Evolutionary conservation across 2,888 invertebrate genomes (phyloP), one percentile per base, ranked within the genome.

Genomic region (Euzetes globulus): DNA sequence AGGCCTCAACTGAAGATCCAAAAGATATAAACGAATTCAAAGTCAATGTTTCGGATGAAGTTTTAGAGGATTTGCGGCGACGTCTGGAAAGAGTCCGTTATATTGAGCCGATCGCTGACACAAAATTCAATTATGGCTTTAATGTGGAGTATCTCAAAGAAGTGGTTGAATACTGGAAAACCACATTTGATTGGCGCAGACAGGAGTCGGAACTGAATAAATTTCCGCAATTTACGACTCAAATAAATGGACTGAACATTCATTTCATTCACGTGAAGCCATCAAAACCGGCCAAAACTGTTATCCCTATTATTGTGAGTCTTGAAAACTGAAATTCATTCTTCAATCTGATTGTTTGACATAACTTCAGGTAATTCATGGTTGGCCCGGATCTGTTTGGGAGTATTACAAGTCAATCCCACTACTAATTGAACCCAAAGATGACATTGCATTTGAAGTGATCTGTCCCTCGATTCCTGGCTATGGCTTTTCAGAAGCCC

Each of bases 311-410:
- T n/a, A 4, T 55, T 2, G 55, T 55, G 2, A 22, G 55, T 55
- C 19, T 9, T 19, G 7, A 50, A 50, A 11, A 50, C 4, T 17
- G 9, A n/a, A 55, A 55, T 22, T 55, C 3, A 19, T 55, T 17
- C n/a, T 55, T 55, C 25, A 22, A 9, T 11, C n/a, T 19, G 19
- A 19, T 19, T 19, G 9, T 55, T 11, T 7, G 3, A 19, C 5
- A 17, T 19, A n/a, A n/a, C n/a, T 94, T 13, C 81, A 93, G 4
- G 75, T 94, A 65, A 81, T 90, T 19, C 92, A 93, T 79, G 92
- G 93, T 25, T 93, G 93, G 93, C 94, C 93, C 0, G 91, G 92
- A 1, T 90, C 90, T 0, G 82, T 92, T 1, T 86, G 88, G 5
- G 92, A 93, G 82, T 92, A 91, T 82, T 89, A 90, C 80, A 89